A percentile compares a stretch with the other conserved stretches of the same genome.
Evolutionary conservation across 1,140 invertebrate genomes (phyloP).

Genomic region (Leptinotarsa texana): DNA sequence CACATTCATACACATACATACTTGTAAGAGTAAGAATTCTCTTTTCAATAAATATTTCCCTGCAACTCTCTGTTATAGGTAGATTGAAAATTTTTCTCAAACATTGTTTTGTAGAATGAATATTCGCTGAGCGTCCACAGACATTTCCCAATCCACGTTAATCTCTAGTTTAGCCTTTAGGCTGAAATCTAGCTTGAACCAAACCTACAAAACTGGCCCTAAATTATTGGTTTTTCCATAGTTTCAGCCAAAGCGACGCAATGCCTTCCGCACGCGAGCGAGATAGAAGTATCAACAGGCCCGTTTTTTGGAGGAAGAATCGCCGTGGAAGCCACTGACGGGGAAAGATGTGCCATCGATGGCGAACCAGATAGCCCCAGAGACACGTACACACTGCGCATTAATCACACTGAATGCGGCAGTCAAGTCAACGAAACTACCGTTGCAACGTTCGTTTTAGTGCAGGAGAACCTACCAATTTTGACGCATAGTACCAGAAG

Average conservation of each 20-base stretch:
- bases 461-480: conserved; percentile 79
- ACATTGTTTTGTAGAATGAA: no score
- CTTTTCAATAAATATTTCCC: no score
- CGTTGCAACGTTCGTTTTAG: conserved; percentile 77
- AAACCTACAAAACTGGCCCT: background rate
- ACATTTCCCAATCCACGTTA: no score
- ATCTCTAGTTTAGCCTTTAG: no score
- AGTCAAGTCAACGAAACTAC: conserved; percentile 73
- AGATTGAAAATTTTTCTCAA: no score
- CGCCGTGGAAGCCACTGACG: conserved; percentile 69
- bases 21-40: no score
- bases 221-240: conserved; percentile 49
- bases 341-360: conserved; percentile 65
- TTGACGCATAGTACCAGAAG: conserved; percentile 78
- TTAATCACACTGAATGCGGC: conserved; percentile 76
- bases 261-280: conserved; percentile 74
- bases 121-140: no score
- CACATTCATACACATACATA: no score
- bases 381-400: conserved; percentile 72
- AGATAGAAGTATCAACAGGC: conserved; percentile 79
- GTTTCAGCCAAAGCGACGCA: conserved; percentile 77
- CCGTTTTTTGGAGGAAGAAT: conserved; percentile 77
- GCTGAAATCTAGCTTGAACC: background rate
- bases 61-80: no score
- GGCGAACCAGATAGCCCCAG: conserved; percentile 67